Evolutionary conservation across 2,113 vertebrate species (phyloP).

Genomic region (Barbus barbus): DNA sequence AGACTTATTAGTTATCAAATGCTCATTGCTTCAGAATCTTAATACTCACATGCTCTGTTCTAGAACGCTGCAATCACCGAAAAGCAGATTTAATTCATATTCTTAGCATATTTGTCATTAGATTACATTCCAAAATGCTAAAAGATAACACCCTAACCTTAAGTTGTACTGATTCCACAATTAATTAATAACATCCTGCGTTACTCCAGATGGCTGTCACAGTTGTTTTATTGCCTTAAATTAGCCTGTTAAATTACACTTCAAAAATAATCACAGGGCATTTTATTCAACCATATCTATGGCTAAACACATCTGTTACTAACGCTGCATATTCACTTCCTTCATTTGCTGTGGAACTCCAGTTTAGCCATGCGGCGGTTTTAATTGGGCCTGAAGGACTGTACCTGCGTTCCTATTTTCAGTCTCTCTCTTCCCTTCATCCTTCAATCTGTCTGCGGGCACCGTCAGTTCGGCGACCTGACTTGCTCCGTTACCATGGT

Average conservation of each 20-base stretch:
- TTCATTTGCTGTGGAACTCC: background rate
- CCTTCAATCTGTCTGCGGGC: conserved; percentile 35
- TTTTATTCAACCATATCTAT: conserved; percentile 14
- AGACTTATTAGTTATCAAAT: no score
- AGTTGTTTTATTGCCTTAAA: background rate
- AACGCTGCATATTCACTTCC: conserved; percentile 31
- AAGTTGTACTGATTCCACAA: background rate
- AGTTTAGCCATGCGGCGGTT: background rate
- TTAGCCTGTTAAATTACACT: background rate
- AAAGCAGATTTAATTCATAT: background rate
- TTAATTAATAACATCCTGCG: background rate
- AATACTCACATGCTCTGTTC: background rate
- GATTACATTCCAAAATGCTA: background rate
- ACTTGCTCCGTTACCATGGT: conserved; percentile 58
- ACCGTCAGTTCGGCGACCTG: conserved; percentile 16
- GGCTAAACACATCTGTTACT: background rate
- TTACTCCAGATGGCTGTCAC: conserved; percentile 16
- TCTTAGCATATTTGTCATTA: background rate
- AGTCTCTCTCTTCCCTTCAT: conserved; percentile 6
- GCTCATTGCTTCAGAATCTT: background rate
- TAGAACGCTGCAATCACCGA: background rate
- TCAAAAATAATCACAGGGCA: background rate
- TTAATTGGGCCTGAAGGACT: conserved; percentile 50
- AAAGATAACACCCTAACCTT: conserved; percentile 1
- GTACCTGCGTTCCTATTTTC: conserved; percentile 21